Evolutionary conservation across 1,140 invertebrate genomes (phyloP), one percentile per base, ranked within the genome.

Genomic region (Apolygus lucorum): DNA sequence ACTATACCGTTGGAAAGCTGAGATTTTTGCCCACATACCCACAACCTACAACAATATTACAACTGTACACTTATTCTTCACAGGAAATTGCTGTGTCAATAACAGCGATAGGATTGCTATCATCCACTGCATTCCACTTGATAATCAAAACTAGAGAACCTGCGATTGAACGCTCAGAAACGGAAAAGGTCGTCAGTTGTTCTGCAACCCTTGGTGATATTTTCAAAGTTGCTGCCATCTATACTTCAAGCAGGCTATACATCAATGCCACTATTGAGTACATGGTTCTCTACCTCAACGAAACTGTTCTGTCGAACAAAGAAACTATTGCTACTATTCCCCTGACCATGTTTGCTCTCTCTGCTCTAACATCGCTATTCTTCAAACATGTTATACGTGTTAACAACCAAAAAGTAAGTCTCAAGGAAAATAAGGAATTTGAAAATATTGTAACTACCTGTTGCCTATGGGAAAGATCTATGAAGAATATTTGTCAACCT

Each of bases 191-290:
- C 34, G 17, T 11, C 34, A 8, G 17, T 17, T 11, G 17, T 17
- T 11, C 8, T 49, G 34, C 8, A 49, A 17, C n/a, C 34, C 34
- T 49, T 17, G 34, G 34, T 8, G 34, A 49, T 49, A 49, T 49
- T 8, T 17, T 49, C 34, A 49, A 76, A 59, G 74, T 76, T 8
- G 72, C 80, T 21, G n/a, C 83, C 1, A 73, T 87, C 1, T 95
- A 95, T 76, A 93, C 95, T 73, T 87, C 88, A 21, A 90, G 91
- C 22, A 83, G 93, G 73, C 79, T 96, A 13, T 92, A 89, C 76
- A 88, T 91, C 72, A 93, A 92, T 71, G 78, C 95, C 29, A 90
- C 89, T 59, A 85, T 94, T 72, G 88, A 93, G 1, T 96, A 95
- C 75, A 85, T 95, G 62, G 91, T 92, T 2, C 80, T 95, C 72